Evolutionary conservation across 2,888 invertebrate genomes (phyloP), one percentile per base, ranked within the genome.

Genomic region (Lepidocyrtoides sp.): DNA sequence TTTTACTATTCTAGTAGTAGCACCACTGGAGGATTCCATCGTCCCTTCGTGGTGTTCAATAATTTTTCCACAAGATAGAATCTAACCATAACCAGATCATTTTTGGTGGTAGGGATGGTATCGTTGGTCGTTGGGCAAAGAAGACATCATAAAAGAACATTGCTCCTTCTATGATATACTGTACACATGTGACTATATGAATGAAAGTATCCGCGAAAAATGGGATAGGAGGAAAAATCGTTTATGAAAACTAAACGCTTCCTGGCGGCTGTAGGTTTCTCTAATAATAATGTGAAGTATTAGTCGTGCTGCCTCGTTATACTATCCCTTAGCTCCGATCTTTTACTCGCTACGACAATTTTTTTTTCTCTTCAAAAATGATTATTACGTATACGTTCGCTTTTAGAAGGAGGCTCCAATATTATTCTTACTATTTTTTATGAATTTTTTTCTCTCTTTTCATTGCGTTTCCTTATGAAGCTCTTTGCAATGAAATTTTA

Each of bases 51-150:
- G n/a, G n/a, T 60, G 57, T 60, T 60, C 41, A 51, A 81, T 36
- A 57, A 32, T 54, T 81, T 81, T 72, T 72, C 20, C 69, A 72
- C 69, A 41, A 72, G 69, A 72, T 72, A 72, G 41, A 41, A 72
- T 41, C 69, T 41, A 41, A 72, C 69, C 26, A 72, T 20, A 41
- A 29, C 17, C 17, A 72, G 36, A 60, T 60, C 41, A 20, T 51
- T 75, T 23, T 75, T n/a, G n/a, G n/a, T n/a, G 20, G 17, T 32
- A 41, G 60, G 41, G 60, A 72, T 72, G 23, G 23, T 60, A 26
- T 60, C 41, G 41, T 72, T 72, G 41, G 41, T 41, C 69, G 36
- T 41, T 14, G 69, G 41, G 69, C n/a, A 44, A 44, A 10, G n/a
- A 29, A 57, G 60, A 41, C 10, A 12, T 51, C 48, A 54, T 85